These are phyloP conservation scores for Anoplophora glabripennis DNA, from an alignment of 1,140 invertebrate species.

Conservation along the genomic window DNA sequence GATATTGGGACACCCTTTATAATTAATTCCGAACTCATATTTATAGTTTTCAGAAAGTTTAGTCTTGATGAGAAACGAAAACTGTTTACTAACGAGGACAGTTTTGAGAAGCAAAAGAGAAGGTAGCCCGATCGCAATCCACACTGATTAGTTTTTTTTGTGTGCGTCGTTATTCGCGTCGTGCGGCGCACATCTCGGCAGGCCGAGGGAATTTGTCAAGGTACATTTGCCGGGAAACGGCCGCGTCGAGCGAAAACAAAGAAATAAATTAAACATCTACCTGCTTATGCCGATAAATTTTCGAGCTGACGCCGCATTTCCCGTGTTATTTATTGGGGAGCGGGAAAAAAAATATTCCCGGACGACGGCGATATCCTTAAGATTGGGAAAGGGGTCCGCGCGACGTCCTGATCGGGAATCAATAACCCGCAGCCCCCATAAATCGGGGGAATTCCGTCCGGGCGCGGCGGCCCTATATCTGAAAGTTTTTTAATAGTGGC, in stretches of 20 bases:
- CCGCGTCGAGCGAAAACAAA: not conserved
- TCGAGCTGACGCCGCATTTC: slow-evolving; percentile 8
- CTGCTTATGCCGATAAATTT: slow-evolving; percentile 15
- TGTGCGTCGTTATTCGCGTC: no score
- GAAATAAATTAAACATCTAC: slow-evolving; percentile 9
- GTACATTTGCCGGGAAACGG: no score
- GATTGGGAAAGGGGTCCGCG: slow-evolving; percentile 9
- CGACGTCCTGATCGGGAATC: slow-evolving; percentile 14
- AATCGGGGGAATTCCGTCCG: not conserved
- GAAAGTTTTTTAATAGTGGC: slow-evolving; percentile 4
- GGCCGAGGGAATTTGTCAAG: not conserved
- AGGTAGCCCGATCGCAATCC: no score
- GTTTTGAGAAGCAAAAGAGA: no score
- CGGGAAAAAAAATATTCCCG: slow-evolving; percentile 11
- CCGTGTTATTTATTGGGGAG: slow-evolving; percentile 6
- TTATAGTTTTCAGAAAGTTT: no score
- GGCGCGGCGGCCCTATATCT: not conserved
- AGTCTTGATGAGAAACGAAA: no score
- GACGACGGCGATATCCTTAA: slow-evolving; percentile 6
- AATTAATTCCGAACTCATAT: no score
- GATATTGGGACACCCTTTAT: no score
- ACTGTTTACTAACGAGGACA: no score
- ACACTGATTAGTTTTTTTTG: no score
- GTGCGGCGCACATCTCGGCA: not conserved
- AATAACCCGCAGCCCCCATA: slow-evolving; percentile 16